These are phyloP conservation scores for Pterocles gutturalis DNA, from an alignment of 2,113 vertebrate species.

Conservation along the genomic window DNA sequence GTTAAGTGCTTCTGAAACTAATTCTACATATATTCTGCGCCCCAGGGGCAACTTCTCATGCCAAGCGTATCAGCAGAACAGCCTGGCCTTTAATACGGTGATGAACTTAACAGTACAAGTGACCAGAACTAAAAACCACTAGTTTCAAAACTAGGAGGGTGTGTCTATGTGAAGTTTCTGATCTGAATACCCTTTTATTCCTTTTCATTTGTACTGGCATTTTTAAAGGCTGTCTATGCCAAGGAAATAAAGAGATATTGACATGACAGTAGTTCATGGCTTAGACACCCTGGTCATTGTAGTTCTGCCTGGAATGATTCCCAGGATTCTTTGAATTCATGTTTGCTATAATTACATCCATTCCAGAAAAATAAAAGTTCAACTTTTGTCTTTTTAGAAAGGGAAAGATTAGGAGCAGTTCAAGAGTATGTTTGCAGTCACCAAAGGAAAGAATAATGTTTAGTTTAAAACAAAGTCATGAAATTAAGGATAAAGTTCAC, in stretches of 20 bases:
- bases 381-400: constrained; percentile 9
- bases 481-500: constrained; percentile 24
- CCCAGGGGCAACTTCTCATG: neutral
- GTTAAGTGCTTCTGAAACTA: neutral
- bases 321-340: neutral
- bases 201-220: constrained; percentile 26
- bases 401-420: neutral
- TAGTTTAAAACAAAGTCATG: neutral
- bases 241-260: constrained; percentile 41
- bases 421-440: neutral
- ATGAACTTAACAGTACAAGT: neutral
- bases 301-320: constrained; percentile 1
- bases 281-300: neutral
- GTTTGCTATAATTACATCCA: neutral
- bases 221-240: neutral
- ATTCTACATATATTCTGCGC: neutral
- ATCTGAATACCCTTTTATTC: neutral
- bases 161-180: neutral
- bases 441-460: neutral
- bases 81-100: neutral
- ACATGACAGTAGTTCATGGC: neutral
- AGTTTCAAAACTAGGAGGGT: neutral
- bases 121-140: neutral
- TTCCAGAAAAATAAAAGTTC: constrained; percentile 20
- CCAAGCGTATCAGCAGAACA: neutral